Conservation (phyloP, 2,888 invertebrate genomes). For the Ferrisia virgata region DNA sequence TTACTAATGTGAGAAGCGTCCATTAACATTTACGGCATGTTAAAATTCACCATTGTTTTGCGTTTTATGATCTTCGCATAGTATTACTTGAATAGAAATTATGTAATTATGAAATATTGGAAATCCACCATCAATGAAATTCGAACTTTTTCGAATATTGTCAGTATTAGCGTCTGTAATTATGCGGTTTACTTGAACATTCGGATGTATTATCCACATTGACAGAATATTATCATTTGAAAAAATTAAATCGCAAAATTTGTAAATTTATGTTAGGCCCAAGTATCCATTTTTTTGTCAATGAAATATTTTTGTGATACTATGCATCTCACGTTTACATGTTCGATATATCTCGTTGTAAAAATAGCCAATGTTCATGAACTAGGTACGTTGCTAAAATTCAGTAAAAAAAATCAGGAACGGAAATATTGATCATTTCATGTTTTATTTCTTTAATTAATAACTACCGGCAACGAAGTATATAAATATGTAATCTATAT, state of each 20-base stretch:
- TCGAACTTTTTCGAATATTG: background rate
- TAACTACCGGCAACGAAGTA: background rate
- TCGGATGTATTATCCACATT: too few relatives aligned
- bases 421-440: background rate
- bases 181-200: background rate
- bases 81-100: background rate
- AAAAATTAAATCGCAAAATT: too few relatives aligned
- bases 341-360: background rate
- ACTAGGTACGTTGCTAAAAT: background rate
- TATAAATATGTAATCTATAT: background rate
- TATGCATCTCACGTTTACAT: background rate
- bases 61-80: background rate
- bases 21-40: background rate
- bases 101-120: background rate
- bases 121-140: background rate
- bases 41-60: background rate
- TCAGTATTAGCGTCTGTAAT: background rate
- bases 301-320: background rate
- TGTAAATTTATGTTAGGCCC: too few relatives aligned
- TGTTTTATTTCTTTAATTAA: background rate
- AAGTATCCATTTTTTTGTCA: too few relatives aligned
- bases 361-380: background rate
- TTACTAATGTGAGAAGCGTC: background rate
- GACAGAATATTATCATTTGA: too few relatives aligned
- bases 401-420: background rate